These are phyloP conservation scores for Drosophila varians DNA, from an alignment of 1,140 invertebrate species.

Conservation along the genomic window DNA sequence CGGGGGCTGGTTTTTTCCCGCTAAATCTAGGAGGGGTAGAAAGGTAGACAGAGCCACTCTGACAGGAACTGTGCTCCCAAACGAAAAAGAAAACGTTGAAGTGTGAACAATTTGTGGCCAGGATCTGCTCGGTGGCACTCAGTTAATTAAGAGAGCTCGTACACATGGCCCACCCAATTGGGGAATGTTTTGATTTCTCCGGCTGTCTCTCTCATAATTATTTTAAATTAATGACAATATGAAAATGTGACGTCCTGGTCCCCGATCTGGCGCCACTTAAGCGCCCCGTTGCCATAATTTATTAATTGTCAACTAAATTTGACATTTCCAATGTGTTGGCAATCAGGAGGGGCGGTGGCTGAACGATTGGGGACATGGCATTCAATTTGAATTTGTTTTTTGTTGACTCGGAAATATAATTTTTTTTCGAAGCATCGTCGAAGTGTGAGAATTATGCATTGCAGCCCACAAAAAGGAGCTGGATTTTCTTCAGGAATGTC, in stretches of 20 bases:
- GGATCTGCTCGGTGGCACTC: constrained; percentile 56
- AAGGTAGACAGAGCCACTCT: not conserved
- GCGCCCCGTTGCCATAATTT: constrained; percentile 70
- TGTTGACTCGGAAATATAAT: constrained; percentile 1
- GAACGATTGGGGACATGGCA: constrained; percentile 22
- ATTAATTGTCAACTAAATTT: constrained; percentile 82
- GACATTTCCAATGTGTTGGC: constrained; percentile 75
- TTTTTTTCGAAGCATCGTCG: constrained; percentile 56
- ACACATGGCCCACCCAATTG: constrained; percentile 64
- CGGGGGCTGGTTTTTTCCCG: constrained; percentile 34
- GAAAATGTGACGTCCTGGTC: constrained; percentile 67
- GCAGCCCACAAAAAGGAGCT: constrained; percentile 29
- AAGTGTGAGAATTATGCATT: constrained; percentile 77
- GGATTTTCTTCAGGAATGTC: constrained; percentile 54
- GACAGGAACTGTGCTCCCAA: constrained; percentile 12
- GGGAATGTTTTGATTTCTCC: constrained; percentile 69
- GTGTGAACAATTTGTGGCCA: constrained; percentile 78
- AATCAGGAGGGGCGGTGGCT: constrained; percentile 3
- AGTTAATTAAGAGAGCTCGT: constrained; percentile 65
- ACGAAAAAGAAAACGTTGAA: constrained; percentile 64
- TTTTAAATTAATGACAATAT: constrained; percentile 81
- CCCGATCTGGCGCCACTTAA: constrained; percentile 70
- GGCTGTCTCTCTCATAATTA: constrained; percentile 63
- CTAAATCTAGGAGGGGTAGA: constrained; percentile 16
- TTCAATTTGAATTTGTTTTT: constrained; percentile 73